Conservation (phyloP, 2,113 vertebrate genomes). For the Cyanistes caeruleus region DNA sequence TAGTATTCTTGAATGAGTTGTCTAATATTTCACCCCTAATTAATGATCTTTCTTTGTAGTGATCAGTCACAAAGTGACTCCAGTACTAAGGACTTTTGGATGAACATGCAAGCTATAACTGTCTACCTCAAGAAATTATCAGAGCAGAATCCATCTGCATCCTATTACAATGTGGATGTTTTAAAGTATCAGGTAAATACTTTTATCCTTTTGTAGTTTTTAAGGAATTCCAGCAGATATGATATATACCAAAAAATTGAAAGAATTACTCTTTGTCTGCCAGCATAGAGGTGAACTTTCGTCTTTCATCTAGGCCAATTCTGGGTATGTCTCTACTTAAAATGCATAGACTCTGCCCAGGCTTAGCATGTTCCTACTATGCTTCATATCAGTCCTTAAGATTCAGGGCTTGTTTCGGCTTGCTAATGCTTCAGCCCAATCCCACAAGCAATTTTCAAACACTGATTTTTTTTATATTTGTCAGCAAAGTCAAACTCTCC, state of each 20-base stretch:
- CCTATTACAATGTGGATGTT: slow-evolving; percentile 97
- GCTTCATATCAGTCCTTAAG: not conserved
- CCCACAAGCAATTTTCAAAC: not conserved
- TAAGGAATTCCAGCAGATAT: not conserved
- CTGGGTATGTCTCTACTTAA: not conserved
- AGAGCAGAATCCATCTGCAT: slow-evolving; percentile 93
- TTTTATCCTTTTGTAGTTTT: not conserved
- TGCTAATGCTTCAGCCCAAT: not conserved
- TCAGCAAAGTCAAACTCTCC: not conserved
- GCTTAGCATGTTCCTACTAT: not conserved
- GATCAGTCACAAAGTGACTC: slow-evolving; percentile 92
- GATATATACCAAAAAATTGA: not conserved
- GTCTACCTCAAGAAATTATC: slow-evolving; percentile 95
- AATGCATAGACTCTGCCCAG: not conserved
- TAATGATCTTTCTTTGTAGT: slow-evolving; percentile 68
- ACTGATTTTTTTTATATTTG: not conserved
- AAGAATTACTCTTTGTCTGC: not conserved
- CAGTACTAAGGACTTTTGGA: slow-evolving; percentile 92
- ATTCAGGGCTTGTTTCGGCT: not conserved
- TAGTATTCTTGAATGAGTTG: not conserved
- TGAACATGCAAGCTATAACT: slow-evolving; percentile 97
- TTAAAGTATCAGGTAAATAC: slow-evolving; percentile 95
- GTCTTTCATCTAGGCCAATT: not conserved
- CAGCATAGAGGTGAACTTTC: not conserved
- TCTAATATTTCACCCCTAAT: not conserved